Evolutionary conservation across 2,113 vertebrate species (phyloP), one percentile per base, ranked within the genome.

Genomic region (Bagarius yarrelli): DNA sequence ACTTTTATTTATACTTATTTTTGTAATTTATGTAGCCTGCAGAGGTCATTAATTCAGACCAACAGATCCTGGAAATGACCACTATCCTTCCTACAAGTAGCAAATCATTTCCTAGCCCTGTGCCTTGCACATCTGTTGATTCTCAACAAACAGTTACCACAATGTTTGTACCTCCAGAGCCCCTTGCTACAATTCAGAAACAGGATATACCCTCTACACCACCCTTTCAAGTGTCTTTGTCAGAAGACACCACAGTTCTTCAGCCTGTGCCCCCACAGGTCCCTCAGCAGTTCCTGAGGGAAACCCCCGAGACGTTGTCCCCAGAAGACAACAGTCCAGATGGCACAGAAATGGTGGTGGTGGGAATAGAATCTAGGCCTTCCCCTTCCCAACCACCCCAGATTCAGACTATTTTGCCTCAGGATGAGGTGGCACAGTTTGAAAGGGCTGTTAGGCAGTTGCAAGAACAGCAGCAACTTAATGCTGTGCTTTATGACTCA

Each of bases 381-480:
- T 93, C 95, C 76, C 91, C 95, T 2, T 75, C 94, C 63, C 95
- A 96, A 84, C 95, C 87, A 79, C 76, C 90, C 27, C 91, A 96
- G 52, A 94, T 96, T 5, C 91, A 80, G 32, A 60, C 95, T 0
- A 91, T 93, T 84, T 95, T 98, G 82, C 96, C 95, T 0, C 92
- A 96, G 15, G 94, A 95, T 50, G 93, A 93, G 0, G 96, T 98
- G 19, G 94, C 93, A 52, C 96, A 98, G 89, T 90, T 98, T 23
- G 96, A 99, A 89, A 95, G 91, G 85, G 95, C 96, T 12, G 97
- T 99, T 36, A 94, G 97, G 79, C 96, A 98, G 79, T 89, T 99
- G 66, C 96, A 97, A 75, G 95, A 91, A 16, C 93, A 94, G 80
- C 92, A 94, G 81, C 93, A 93, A 83, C 86, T 93, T 6, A 93